Base-by-base conservation (phyloP, 2,888 invertebrate species). In the Lasiommata megera region DNA sequence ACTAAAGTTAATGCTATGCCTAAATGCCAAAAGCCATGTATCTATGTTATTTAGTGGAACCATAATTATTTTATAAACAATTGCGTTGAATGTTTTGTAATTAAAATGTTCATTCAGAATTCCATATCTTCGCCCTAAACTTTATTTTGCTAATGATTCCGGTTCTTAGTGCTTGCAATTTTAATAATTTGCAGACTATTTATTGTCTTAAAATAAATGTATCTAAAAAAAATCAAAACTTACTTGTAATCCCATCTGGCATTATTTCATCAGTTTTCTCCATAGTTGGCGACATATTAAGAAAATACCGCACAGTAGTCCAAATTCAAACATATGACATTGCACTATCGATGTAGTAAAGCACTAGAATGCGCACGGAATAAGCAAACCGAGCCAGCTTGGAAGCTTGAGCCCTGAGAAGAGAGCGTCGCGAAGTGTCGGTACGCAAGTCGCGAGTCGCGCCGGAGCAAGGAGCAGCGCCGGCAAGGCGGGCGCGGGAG, bases 361-460 rank as follows among this genome's bases (percentile, higher is more conserved):
- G 70, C 78, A 82, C 79, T 80, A 76, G 77, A 80, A 82, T 81
- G 80, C 81, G 80, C 76, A 75, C 77, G 76, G 76, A 80, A 77
- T 74, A 70, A 77, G 71, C 76, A 63, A 63, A 60, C 50, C 40
- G 44, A 60, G 59, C 56, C 36, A 48, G 18, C 60, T 57, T 54
- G 57, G 31, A 53, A 60, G 61, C 79, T 71, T 74, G 79, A 79
- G 78, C 71, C 73, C 76, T 76, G 73, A 73, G 78, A 74, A 77
- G 59, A 41, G 74, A 77, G 71, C 79, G 71, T 72, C 67, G 72
- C 72, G 75, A 70, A 78, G 77, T 79, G 82, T 77, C 73, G 73
- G 71, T 77, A 75, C 72, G 77, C 79, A 66, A 64, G 43, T 65
- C 64, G 63, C 48, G n/a, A n/a, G n/a, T n/a, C n/a, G n/a, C n/a